Percentiles rank a stretch among this genome's conserved stretches.
Evolutionary conservation across 2,888 invertebrate genomes (phyloP).

Genomic region (Drosophila colorata): DNA sequence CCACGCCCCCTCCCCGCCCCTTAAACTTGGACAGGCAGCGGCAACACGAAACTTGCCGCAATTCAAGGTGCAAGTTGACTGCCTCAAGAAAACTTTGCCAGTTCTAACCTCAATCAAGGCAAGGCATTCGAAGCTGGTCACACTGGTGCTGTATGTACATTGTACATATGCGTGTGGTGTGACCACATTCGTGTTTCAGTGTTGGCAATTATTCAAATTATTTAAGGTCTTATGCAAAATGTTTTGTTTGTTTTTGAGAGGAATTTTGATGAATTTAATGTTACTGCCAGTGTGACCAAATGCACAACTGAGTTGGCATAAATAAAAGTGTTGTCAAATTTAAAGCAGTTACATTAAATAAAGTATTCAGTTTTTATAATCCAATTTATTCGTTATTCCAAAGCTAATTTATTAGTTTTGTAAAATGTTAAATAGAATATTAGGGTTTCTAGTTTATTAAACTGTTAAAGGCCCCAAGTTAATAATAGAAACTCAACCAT

Average conservation of each 20-base stretch:
- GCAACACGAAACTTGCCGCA: conserved; percentile 40
- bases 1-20: background rate
- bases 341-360: no score
- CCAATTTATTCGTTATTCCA: no score
- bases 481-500: no score
- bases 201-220: background rate
- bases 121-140: conserved; percentile 15
- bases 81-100: conserved; percentile 22
- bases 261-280: background rate
- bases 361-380: no score
- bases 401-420: no score
- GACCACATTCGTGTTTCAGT: background rate
- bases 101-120: background rate
- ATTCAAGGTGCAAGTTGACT: conserved; percentile 61
- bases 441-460: no score
- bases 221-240: no score
- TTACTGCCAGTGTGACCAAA: background rate
- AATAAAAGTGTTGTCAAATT: background rate
- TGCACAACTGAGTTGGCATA: background rate
- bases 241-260: no score
- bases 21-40: background rate
- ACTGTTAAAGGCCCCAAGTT: no score
- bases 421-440: no score
- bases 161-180: background rate
- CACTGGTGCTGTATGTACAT: background rate